Evolutionary conservation across 2,888 invertebrate species (phyloP).

Genomic region (Latrodectus elegans): DNA sequence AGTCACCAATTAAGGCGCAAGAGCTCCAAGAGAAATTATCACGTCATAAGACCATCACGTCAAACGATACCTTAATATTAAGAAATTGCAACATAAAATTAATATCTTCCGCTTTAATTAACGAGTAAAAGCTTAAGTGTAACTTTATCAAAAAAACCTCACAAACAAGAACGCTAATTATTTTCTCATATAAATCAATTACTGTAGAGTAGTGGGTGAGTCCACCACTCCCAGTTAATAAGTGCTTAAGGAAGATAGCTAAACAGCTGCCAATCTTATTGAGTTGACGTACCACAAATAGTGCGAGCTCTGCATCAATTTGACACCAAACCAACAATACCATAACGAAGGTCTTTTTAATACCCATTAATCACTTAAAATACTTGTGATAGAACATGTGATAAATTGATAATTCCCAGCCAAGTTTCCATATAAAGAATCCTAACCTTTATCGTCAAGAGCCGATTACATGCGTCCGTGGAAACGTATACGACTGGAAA

Average conservation of each 20-base stretch:
- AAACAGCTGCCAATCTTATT: background rate
- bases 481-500: constrained; percentile 11
- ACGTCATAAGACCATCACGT: too few species aligned
- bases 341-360: background rate
- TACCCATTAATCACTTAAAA: background rate
- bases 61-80: too few species aligned
- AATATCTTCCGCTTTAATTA: background rate
- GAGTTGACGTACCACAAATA: background rate
- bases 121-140: background rate
- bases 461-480: constrained; percentile 25
- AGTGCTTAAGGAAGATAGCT: background rate
- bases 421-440: constrained; percentile 38
- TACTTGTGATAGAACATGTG: background rate
- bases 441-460: constrained; percentile 42
- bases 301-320: background rate
- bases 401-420: constrained; percentile 5
- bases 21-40: too few species aligned
- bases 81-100: background rate
- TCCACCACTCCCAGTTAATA: background rate
- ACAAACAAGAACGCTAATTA: background rate
- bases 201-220: background rate
- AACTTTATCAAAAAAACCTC: background rate
- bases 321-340: background rate
- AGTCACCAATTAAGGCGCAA: too few species aligned
- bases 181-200: background rate